Conservation (phyloP, 1,140 invertebrate genomes). For the Brachionus rubens region DNA sequence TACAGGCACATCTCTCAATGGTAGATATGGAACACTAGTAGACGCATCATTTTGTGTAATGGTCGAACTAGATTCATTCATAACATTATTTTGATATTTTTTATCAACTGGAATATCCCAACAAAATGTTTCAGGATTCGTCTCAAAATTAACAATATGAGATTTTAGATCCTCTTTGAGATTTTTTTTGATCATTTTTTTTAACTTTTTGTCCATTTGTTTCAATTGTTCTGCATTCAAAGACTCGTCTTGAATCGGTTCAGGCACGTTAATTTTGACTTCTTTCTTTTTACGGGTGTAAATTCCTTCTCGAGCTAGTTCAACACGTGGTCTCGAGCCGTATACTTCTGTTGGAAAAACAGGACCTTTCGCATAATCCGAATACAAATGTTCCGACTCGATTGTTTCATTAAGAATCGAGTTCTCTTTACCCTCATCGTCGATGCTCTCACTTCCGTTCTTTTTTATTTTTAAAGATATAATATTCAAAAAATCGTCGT, state of each 20-base stretch:
- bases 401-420: conserved; percentile 4
- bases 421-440: not conserved
- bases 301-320: conserved; percentile 1
- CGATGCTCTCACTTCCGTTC: not conserved
- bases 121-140: not conserved
- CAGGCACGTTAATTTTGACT: not conserved
- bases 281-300: conserved; percentile 31
- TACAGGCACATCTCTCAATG: conserved; percentile 21
- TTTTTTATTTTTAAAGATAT: conserved; percentile 7
- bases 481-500: conserved; percentile 1
- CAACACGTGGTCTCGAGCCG: conserved; percentile 13
- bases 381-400: conserved; percentile 23
- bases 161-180: conserved; percentile 25
- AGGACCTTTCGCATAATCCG: conserved; percentile 27
- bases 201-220: conserved; percentile 34
- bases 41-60: not conserved
- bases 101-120: conserved; percentile 25
- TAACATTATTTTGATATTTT: not conserved
- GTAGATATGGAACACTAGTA: conserved; percentile 9
- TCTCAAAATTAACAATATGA: conserved; percentile 11
- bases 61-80: not conserved
- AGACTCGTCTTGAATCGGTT: not conserved
- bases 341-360: conserved; percentile 11
- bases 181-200: conserved; percentile 42
- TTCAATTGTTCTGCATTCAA: conserved; percentile 13